phyloP scores from a whole-genome alignment of 2,113 vertebrate species.

The Dinomys branickii region DNA sequence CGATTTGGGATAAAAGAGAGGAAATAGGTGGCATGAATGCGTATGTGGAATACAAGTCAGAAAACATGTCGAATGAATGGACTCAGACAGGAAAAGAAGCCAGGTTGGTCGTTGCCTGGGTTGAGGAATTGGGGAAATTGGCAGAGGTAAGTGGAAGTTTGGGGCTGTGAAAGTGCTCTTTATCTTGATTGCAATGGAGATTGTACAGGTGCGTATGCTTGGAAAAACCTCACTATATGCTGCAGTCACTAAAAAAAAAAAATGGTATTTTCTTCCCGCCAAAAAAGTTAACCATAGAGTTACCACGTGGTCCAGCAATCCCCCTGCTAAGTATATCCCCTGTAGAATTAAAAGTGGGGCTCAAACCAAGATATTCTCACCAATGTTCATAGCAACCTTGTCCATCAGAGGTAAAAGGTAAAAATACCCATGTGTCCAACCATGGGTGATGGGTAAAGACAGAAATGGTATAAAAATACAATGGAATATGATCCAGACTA shows the following conservation, averaged over 20 bases:
- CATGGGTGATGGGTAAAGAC: neutral
- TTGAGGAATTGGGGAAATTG: neutral
- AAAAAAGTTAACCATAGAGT: neutral
- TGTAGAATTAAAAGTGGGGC: neutral
- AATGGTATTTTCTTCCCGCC: neutral
- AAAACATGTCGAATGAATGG: neutral
- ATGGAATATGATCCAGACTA: neutral
- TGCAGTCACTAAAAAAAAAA: rapidly evolving
- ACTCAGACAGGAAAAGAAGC: neutral
- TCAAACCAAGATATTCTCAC: neutral
- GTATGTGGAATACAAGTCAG: neutral
- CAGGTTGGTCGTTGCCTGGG: neutral
- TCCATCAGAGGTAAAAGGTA: neutral
- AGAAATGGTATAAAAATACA: neutral
- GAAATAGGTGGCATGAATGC: neutral
- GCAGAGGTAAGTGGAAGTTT: neutral
- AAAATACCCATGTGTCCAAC: too few relatives aligned
- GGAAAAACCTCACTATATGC: rapidly evolving
- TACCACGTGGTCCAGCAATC: neutral
- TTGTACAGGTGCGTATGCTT: neutral
- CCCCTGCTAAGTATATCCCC: neutral
- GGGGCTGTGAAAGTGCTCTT: neutral
- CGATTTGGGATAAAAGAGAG: neutral
- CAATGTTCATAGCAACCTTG: neutral
- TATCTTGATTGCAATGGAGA: neutral